Conservation (phyloP, 2,888 invertebrate species). For the Spisula solida region DNA sequence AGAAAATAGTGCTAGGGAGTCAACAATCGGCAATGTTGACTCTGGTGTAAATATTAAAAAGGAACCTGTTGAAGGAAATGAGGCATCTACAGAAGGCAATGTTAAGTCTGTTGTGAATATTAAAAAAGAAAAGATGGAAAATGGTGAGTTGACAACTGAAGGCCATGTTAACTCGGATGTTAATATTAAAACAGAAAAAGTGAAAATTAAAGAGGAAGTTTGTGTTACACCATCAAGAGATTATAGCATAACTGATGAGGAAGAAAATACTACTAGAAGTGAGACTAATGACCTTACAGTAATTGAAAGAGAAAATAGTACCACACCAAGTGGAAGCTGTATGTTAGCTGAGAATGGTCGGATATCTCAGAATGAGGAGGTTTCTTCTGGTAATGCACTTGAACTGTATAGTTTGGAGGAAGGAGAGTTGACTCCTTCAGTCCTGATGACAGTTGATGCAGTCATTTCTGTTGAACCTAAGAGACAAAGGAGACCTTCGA, state of each 20-base stretch:
- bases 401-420: not conserved
- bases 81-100: too few species aligned
- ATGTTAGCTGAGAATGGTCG: not conserved
- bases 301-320: not conserved
- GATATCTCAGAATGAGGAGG: not conserved
- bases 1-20: too few species aligned
- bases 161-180: not conserved
- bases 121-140: too few species aligned
- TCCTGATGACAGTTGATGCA: not conserved
- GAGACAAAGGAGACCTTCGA: not conserved
- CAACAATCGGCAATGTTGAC: too few species aligned
- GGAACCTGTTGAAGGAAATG: too few species aligned
- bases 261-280: not conserved
- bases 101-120: too few species aligned
- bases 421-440: not conserved
- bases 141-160: too few species aligned
- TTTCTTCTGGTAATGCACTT: not conserved
- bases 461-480: not conserved
- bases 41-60: too few species aligned
- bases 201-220: not conserved
- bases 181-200: not conserved
- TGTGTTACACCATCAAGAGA: not conserved
- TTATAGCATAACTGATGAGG: not conserved
- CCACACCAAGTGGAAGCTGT: constrained; percentile 6
- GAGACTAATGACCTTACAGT: not conserved